Percentiles rank a stretch among this genome's conserved stretches.
These are phyloP conservation scores for Mizuhopecten yessoensis DNA, from an alignment of 1,140 invertebrate species.

Conservation along the genomic window DNA sequence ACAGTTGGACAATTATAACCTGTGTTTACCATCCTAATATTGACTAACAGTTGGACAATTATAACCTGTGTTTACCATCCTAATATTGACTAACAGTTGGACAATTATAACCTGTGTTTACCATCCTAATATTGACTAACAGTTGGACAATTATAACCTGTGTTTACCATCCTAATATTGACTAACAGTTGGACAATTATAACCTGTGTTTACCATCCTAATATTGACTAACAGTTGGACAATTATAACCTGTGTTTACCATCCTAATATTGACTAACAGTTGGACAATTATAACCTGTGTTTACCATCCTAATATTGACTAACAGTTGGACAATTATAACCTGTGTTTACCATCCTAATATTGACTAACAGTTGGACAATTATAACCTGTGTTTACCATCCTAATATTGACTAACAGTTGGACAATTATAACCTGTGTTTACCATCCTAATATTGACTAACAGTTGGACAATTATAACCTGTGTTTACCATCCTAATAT, in stretches of 20 bases:
- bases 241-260: not conserved
- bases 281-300: not conserved
- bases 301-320: not conserved
- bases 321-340: not conserved
- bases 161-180: not conserved
- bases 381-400: not conserved
- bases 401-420: slow-evolving; percentile 3
- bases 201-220: not conserved
- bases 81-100: slow-evolving; percentile 16
- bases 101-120: not conserved
- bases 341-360: not conserved
- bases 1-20: not conserved
- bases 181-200: not conserved
- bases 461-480: not conserved
- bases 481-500: not conserved
- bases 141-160: not conserved
- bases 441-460: not conserved
- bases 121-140: not conserved
- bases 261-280: not conserved
- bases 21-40: not conserved
- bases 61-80: not conserved
- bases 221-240: slow-evolving; percentile 24
- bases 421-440: not conserved
- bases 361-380: slow-evolving; percentile 5
- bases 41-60: not conserved